Evolutionary conservation across 2,113 vertebrate species (phyloP).

Genomic region (Mola mola): DNA sequence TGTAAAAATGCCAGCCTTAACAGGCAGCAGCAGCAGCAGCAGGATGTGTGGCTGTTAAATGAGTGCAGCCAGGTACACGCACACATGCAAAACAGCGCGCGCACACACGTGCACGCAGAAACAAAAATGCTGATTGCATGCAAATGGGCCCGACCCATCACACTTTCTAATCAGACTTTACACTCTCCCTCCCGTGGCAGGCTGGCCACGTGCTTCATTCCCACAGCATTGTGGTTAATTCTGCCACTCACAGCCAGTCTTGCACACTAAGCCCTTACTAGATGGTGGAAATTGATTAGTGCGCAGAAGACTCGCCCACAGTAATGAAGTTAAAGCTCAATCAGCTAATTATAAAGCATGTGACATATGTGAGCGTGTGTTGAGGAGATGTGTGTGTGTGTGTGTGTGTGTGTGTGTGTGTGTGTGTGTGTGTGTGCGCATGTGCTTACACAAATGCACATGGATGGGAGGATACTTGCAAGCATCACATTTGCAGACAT

Average conservation of each 20-base stretch:
- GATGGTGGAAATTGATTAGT: constrained; percentile 72
- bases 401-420: constrained; percentile 28
- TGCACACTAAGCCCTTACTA: constrained; percentile 49
- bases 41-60: constrained; percentile 75
- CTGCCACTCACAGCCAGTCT: constrained; percentile 64
- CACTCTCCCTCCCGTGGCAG: constrained; percentile 36
- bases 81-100: constrained; percentile 52
- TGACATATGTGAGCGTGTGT: constrained; percentile 43
- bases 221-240: constrained; percentile 61
- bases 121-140: constrained; percentile 56
- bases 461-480: constrained; percentile 14
- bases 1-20: constrained; percentile 79
- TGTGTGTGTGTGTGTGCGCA: constrained; percentile 5
- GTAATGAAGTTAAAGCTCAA: constrained; percentile 71
- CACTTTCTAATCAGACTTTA: constrained; percentile 58
- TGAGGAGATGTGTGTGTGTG: constrained; percentile 23
- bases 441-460: constrained; percentile 31
- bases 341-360: constrained; percentile 73
- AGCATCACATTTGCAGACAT: constrained; percentile 26
- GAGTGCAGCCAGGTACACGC: constrained; percentile 56
- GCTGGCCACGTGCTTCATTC: constrained; percentile 53
- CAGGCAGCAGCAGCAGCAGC: constrained; percentile 66
- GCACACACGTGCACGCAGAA: constrained; percentile 24
- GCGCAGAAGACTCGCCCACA: constrained; percentile 55
- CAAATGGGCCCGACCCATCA: constrained; percentile 54